A percentile compares a stretch with the other conserved stretches of the same genome.
Evolutionary conservation across 2,113 vertebrate genomes (phyloP).

Genomic region (Sorex araneus): DNA sequence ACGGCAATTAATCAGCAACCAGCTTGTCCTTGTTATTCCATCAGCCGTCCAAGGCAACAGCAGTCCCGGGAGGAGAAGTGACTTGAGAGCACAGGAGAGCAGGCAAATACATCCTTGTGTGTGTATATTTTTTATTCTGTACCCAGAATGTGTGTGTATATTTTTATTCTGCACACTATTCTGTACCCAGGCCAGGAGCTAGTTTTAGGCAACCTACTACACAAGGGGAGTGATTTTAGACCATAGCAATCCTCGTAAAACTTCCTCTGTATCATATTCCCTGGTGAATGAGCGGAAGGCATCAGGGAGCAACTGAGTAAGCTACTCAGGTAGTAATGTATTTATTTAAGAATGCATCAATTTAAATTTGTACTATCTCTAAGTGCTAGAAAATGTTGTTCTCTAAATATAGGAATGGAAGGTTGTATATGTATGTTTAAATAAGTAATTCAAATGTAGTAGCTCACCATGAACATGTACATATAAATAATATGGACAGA

Average conservation of each 20-base stretch:
- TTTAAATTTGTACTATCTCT: not conserved
- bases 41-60: too few species aligned
- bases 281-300: not conserved
- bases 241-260: not conserved
- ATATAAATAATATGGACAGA: not conserved
- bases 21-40: too few species aligned
- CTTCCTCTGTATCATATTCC: not conserved
- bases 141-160: too few species aligned
- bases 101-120: too few species aligned
- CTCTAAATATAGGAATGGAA: not conserved
- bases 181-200: fast-evolving
- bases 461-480: not conserved
- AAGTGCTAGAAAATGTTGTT: not conserved
- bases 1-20: too few species aligned
- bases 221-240: fast-evolving
- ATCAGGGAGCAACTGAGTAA: not conserved
- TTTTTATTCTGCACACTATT: too few species aligned
- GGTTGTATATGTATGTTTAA: not conserved
- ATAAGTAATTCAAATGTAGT: not conserved
- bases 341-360: not conserved
- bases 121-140: too few species aligned
- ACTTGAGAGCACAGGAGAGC: too few species aligned
- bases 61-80: too few species aligned
- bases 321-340: not conserved
- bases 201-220: not conserved